phyloP scores from a whole-genome alignment of 30 jellyfish, hydroid and myxozoan species.

The Phacellophora camtschatica region DNA sequence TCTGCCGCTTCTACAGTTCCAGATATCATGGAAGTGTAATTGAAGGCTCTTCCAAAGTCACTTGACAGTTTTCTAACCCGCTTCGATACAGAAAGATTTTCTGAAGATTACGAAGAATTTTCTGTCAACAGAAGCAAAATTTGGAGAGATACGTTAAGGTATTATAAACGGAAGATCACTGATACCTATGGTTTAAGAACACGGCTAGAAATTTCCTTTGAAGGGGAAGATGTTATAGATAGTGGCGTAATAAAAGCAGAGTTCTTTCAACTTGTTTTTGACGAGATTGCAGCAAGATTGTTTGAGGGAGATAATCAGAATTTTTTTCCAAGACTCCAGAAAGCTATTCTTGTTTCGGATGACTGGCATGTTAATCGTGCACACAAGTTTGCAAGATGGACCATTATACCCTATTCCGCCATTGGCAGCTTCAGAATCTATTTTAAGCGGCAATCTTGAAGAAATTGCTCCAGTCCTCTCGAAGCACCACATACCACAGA shows the following conservation, averaged over 20 bases:
- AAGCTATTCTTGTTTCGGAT: not conserved
- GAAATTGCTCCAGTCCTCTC: not conserved
- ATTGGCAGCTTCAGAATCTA: not conserved
- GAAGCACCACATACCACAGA: not conserved
- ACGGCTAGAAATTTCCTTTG: not conserved
- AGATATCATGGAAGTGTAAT: no score
- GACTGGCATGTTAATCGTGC: not conserved
- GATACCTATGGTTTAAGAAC: not conserved
- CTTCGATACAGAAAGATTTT: no score
- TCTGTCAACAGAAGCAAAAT: not conserved
- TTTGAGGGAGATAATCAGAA: not conserved
- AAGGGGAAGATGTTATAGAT: not conserved
- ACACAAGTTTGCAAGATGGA: not conserved
- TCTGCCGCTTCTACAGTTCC: no score
- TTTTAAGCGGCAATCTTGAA: not conserved
- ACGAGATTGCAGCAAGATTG: not conserved
- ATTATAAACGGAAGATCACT: not conserved
- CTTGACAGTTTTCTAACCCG: no score
- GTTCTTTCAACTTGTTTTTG: not conserved
- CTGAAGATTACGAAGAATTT: no score
- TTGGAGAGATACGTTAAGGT: not conserved
- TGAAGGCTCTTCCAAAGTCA: no score
- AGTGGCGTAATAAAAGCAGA: not conserved
- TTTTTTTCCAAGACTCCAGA: not conserved
- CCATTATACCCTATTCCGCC: not conserved